A percentile compares a stretch with the other conserved stretches of the same genome.
phyloP scores from a whole-genome alignment of 2,113 vertebrate genomes.

The Bubalus kerabau region DNA sequence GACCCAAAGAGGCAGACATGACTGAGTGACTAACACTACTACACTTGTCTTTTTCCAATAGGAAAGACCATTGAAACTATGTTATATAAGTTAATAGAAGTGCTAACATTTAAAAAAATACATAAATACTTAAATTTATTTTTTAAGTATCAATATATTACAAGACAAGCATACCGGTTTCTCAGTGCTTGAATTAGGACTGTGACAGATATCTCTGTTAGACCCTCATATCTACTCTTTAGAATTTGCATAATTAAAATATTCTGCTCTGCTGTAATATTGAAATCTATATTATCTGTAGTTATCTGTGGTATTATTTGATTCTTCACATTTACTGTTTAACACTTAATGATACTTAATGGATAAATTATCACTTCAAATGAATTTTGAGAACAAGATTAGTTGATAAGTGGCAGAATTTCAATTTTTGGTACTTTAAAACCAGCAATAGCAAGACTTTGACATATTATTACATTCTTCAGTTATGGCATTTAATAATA shows the following conservation, averaged over 20 bases:
- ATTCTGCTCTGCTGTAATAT: background rate
- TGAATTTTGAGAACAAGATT: background rate
- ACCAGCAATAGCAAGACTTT: background rate
- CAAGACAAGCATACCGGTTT: background rate
- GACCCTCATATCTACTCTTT: background rate
- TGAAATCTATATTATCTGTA: background rate
- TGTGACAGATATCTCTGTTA: background rate
- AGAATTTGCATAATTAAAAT: background rate
- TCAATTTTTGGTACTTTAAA: background rate
- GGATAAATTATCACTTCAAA: background rate
- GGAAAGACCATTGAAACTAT: background rate
- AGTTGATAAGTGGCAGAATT: background rate
- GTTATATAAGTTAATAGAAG: background rate
- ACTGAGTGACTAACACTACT: background rate
- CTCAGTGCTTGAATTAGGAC: background rate
- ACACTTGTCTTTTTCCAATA: background rate
- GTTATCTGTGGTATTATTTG: background rate
- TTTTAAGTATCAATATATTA: background rate
- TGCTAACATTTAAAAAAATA: background rate
- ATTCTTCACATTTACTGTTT: background rate
- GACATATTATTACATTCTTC: background rate
- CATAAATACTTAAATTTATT: background rate
- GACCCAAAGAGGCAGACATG: background rate
- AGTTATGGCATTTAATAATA: background rate
- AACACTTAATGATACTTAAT: background rate